These are phyloP conservation scores for Syngnathus scovelli DNA, from an alignment of 2,113 vertebrate species.

Conservation along the genomic window DNA sequence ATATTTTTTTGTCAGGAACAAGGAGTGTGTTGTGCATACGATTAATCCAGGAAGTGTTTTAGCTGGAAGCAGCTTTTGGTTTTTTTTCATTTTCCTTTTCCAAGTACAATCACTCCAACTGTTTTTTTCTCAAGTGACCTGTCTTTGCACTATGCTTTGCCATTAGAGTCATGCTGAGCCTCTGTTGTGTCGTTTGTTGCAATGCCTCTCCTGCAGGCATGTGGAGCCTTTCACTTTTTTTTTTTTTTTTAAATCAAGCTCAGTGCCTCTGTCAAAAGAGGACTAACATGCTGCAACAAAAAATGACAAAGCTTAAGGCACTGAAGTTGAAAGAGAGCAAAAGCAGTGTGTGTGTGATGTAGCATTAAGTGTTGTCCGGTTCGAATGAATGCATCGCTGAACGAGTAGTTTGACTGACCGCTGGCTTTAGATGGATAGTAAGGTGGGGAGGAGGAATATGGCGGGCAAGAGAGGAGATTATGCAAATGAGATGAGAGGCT, in stretches of 20 bases:
- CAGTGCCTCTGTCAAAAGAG: constrained; percentile 44
- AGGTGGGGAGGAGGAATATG: constrained; percentile 16
- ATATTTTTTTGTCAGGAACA: constrained; percentile 12
- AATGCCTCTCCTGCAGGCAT: constrained; percentile 58
- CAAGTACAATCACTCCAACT: constrained; percentile 8
- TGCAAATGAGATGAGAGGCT: constrained; percentile 50
- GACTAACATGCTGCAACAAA: constrained; percentile 31
- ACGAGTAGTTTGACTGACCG: constrained; percentile 17
- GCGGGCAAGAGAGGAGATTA: constrained; percentile 37
- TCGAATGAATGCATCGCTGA: neutral
- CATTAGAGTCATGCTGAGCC: constrained; percentile 50
- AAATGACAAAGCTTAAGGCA: constrained; percentile 26
- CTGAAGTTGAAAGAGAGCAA: neutral
- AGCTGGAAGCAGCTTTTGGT: constrained; percentile 24
- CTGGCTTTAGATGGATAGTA: constrained; percentile 26
- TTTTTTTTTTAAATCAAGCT: constrained; percentile 16
- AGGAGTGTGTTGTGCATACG: neutral
- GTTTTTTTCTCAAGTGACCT: constrained; percentile 27
- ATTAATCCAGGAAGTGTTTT: constrained; percentile 8
- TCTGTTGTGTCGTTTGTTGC: constrained; percentile 66
- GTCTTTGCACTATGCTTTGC: constrained; percentile 41
- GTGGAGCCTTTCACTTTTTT: constrained; percentile 42
- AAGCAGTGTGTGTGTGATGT: neutral
- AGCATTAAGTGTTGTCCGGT: constrained; percentile 14
- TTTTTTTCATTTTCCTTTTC: constrained; percentile 23